These are phyloP conservation scores for Buphagus erythrorhynchus DNA, from an alignment of 2,797 vertebrate species.

Conservation along the genomic window DNA sequence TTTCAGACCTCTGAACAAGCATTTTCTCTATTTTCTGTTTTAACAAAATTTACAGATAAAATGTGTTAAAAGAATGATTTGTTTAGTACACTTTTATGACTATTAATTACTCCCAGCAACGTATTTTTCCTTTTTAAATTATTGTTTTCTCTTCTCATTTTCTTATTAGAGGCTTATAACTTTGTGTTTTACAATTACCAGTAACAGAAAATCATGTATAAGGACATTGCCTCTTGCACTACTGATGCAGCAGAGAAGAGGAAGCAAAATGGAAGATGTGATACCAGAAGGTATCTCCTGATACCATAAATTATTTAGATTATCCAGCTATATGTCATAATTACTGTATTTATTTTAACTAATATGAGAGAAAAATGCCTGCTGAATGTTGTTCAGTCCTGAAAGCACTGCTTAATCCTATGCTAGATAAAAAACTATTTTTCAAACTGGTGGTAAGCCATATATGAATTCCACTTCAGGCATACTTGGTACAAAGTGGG, in stretches of 20 bases:
- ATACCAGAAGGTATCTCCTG: not conserved
- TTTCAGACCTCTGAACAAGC: not conserved
- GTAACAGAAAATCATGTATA: not conserved
- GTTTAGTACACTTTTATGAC: not conserved
- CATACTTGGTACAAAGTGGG: not conserved
- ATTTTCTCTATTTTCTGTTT: not conserved
- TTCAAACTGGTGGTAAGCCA: not conserved
- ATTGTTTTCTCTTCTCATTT: not conserved
- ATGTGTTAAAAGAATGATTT: not conserved
- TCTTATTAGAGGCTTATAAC: not conserved
- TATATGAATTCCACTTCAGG: constrained; percentile 3
- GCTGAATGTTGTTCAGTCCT: not conserved
- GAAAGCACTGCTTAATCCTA: not conserved
- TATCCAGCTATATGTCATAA: not conserved
- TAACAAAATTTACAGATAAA: not conserved
- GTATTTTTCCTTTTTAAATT: not conserved
- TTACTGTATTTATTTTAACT: not conserved
- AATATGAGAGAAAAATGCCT: not conserved
- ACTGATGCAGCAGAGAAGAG: not conserved
- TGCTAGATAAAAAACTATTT: not conserved
- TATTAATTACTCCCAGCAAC: not conserved
- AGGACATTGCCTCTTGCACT: not conserved
- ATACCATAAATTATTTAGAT: constrained; percentile 28
- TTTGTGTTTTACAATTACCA: not conserved
- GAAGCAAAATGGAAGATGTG: not conserved